phyloP scores from a whole-genome alignment of 2,888 invertebrate genomes.

The Apodemia mormo region DNA sequence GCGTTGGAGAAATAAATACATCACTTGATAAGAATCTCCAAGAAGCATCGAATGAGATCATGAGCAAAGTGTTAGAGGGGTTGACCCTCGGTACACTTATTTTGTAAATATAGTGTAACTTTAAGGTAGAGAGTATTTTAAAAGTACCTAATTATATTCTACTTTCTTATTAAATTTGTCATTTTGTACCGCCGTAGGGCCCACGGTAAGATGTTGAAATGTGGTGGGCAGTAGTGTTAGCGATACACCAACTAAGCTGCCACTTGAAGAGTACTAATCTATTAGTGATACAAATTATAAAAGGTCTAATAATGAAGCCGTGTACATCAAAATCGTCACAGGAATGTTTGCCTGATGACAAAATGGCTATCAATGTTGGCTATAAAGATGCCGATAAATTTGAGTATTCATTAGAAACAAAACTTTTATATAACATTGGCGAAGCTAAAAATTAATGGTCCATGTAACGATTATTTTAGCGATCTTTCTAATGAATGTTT shows the following conservation, averaged over 20 bases:
- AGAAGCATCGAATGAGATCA: background rate
- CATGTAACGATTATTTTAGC: too few species aligned
- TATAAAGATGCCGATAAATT: background rate
- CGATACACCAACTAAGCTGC: background rate
- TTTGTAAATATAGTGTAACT: constrained; percentile 3
- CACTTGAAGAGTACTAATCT: background rate
- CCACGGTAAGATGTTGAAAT: background rate
- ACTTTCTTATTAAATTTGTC: background rate
- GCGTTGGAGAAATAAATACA: background rate
- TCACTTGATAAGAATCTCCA: background rate
- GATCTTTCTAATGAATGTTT: too few species aligned
- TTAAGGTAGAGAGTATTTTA: constrained; percentile 12
- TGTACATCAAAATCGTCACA: background rate
- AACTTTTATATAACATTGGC: too few species aligned
- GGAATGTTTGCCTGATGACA: background rate
- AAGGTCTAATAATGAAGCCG: background rate
- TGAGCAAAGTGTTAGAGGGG: background rate
- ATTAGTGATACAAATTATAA: background rate
- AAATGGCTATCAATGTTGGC: background rate
- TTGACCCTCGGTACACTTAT: background rate
- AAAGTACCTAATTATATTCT: constrained; percentile 12
- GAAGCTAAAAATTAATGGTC: too few species aligned
- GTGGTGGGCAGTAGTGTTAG: background rate
- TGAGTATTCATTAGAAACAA: background rate
- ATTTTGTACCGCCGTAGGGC: background rate